These are phyloP conservation scores for Stichodactyla mertensii DNA, from an alignment of 64 coral and sea anemone genomes.

Conservation along the genomic window DNA sequence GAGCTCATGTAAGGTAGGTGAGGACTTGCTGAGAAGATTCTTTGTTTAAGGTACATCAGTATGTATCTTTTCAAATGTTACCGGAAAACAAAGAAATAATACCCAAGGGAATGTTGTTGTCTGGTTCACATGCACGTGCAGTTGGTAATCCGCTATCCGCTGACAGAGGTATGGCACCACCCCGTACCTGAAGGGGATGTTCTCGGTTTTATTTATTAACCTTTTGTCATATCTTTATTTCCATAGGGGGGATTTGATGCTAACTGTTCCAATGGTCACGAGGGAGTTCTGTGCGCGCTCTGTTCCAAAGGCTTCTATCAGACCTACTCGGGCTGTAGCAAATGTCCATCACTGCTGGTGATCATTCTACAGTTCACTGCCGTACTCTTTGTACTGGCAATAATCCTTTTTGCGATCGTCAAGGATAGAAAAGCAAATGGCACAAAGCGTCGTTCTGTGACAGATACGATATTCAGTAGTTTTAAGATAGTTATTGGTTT, in stretches of 20 bases:
- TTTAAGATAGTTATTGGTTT: constrained; percentile 52
- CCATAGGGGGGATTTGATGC: constrained; percentile 18
- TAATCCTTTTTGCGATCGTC: constrained; percentile 2
- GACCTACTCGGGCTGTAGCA: constrained; percentile 23
- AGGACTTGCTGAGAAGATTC: neutral
- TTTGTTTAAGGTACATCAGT: neutral
- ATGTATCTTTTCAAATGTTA: neutral
- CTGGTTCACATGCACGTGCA: neutral
- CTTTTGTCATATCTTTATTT: neutral
- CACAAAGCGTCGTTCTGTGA: neutral
- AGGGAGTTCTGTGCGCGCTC: constrained; percentile 30
- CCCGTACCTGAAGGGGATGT: neutral
- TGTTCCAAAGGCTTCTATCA: constrained; percentile 17
- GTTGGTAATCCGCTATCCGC: neutral
- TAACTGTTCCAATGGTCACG: constrained; percentile 32
- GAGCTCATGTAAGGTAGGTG: constrained; percentile 17
- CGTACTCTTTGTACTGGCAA: neutral
- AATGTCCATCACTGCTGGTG: constrained; percentile 32
- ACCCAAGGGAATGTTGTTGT: neutral
- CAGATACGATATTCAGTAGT: constrained; percentile 31
- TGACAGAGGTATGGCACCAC: neutral
- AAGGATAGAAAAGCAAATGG: neutral
- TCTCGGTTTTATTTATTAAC: neutral
- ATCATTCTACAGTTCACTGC: constrained; percentile 20
- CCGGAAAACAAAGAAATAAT: too few relatives aligned